These are phyloP conservation scores for Gobio occitaniae DNA, from an alignment of 2,797 vertebrate genomes.

Conservation along the genomic window DNA sequence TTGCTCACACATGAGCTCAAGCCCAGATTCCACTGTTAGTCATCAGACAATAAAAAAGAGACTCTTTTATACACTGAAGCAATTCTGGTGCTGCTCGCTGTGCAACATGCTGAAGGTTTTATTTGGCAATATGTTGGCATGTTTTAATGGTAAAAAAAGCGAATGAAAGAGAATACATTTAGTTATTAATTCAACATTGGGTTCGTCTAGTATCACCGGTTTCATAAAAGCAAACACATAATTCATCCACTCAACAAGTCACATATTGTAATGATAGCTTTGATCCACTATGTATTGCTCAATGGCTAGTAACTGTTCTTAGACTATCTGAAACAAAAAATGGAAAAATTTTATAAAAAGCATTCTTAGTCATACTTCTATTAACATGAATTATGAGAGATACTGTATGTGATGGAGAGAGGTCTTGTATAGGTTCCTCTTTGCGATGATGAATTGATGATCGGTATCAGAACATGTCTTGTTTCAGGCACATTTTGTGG, in stretches of 20 bases:
- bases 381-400: constrained; percentile 25
- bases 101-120: neutral
- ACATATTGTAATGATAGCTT: constrained; percentile 5
- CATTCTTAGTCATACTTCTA: constrained; percentile 28
- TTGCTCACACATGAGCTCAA: constrained; percentile 35
- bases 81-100: constrained; percentile 9
- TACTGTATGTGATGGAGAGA: constrained; percentile 30
- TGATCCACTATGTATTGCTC: neutral
- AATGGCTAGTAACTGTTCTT: constrained; percentile 12
- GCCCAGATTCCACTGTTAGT: constrained; percentile 53
- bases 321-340: constrained; percentile 30
- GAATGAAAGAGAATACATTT: neutral
- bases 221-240: neutral
- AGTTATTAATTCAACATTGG: neutral
- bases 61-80: constrained; percentile 13
- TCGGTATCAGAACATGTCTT: constrained; percentile 55
- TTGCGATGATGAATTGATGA: constrained; percentile 26
- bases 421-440: constrained; percentile 21
- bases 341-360: constrained; percentile 9
- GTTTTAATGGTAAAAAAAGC: neutral
- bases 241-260: neutral
- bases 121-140: neutral
- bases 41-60: constrained; percentile 35
- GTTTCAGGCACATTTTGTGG: constrained; percentile 57
- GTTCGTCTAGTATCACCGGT: neutral